These are phyloP conservation scores for Tetragonula clypearis DNA, from an alignment of 1,140 invertebrate species.

Conservation along the genomic window DNA sequence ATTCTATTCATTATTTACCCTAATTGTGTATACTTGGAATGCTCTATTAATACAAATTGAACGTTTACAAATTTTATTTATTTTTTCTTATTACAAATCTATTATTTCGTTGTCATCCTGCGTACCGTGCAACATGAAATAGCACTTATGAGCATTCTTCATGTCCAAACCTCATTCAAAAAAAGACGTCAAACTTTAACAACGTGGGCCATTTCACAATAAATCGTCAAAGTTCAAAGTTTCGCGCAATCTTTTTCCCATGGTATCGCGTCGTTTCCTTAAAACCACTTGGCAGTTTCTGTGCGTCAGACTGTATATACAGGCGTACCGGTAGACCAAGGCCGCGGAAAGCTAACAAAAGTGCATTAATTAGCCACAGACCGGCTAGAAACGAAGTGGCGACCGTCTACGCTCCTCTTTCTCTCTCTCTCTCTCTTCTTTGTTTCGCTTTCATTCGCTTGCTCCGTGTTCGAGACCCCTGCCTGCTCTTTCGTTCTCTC, in stretches of 20 bases:
- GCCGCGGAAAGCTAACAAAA: conserved; percentile 59
- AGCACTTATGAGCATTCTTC: too few relatives aligned
- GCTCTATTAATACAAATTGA: too few relatives aligned
- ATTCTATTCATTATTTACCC: too few relatives aligned
- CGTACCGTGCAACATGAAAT: neutral
- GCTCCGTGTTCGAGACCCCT: neutral
- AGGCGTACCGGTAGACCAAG: conserved; percentile 31
- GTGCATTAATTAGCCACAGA: conserved; percentile 67
- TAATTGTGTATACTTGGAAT: too few relatives aligned
- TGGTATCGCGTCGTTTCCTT: conserved; percentile 1
- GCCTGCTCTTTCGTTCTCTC: neutral
- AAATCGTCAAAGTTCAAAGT: neutral
- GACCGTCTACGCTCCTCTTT: conserved; percentile 23
- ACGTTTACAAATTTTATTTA: too few relatives aligned
- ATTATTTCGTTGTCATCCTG: too few relatives aligned
- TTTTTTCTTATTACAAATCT: neutral
- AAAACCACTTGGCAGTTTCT: neutral
- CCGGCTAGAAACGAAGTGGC: conserved; percentile 59
- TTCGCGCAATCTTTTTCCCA: neutral
- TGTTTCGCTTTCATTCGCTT: neutral
- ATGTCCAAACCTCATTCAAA: too few relatives aligned
- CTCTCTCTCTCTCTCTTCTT: neutral
- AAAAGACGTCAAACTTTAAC: too few relatives aligned
- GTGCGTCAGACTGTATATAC: neutral
- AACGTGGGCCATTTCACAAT: neutral